Base-by-base conservation (phyloP, 2,797 vertebrate species). In the Microcaecilia unicolor region DNA sequence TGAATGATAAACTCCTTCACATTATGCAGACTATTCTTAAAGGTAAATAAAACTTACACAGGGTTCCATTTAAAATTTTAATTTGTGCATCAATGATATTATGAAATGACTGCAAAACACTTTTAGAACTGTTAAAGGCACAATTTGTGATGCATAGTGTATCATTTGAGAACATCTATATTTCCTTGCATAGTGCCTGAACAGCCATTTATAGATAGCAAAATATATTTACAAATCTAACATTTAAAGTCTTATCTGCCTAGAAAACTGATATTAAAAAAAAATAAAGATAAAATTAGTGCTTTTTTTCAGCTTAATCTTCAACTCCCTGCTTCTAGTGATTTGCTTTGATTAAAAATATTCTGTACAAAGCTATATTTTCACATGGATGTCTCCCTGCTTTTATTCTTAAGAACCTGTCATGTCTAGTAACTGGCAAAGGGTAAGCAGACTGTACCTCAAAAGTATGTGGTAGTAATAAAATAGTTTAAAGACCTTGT, bases 191-290 rank as follows among this genome's bases (percentile, higher is more conserved):
- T 90, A 88, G 87, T 90, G 86, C 85, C 82, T 70, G 61, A 81
- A 80, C 82, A 90, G 82, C 75, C 81, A 80, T 74, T 79, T 83
- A 83, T 70, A 80, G 81, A 82, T 76, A 81, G 75, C 73, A 82
- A 86, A 80, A 86, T 81, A 83, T 88, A 84, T 92, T 85, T 93
- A 94, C 90, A 93, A n/a, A 77, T 84, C 84, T 83, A 89, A 61
- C 64, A 67, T 73, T 81, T 78, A 78, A 79, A 82, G 84, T 81
- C 86, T 88, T 74, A 77, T 89, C 78, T 86, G 75, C 80, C 75
- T 83, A 81, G n/a, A 85, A 90, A 65, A 38, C 61, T 59, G 59
- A 85, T 78, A 84, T 65, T 64, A 83, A 62, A 66, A 60, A n/a
- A 43, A 46, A 74, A 88, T 83, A 81, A 74, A 70, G 83, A 87